Base-by-base conservation (phyloP, 30 jellyfish, hydroid and myxozoan genomes). In the Phacellophora camtschatica region DNA sequence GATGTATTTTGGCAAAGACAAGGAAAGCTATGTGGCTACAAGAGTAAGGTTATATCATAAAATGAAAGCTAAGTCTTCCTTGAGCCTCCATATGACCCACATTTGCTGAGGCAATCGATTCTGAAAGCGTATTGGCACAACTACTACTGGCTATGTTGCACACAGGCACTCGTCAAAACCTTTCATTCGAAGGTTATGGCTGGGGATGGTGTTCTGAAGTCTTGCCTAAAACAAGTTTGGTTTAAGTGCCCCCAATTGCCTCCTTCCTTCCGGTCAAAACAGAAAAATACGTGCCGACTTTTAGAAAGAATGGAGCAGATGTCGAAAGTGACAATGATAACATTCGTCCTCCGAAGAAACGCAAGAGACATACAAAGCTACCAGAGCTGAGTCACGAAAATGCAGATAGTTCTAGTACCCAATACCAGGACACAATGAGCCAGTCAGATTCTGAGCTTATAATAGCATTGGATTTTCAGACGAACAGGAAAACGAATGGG, bases 401-500 rank as follows among this genome's bases (percentile, higher is more conserved):
- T 33, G 82, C 37, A 5, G 42, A 46, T 68, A 37, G 67, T 68
- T 25, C 39, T 22, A 68, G 42, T 37, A 68, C 68, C 32, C 49
- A 68, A 68, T 67, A 68, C 68, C 37, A 68, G 66, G 82, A 68
- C 33, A 68, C 66, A 68, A 19, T 68, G 15, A 68, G 15, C 46
- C 34, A 68, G 42, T 68, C 82, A 39, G 82, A 68, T 45, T 68
- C 66, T 3, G 82, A 68, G 28, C 71, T 68, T n/a, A n/a, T 19
- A 68, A 42, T 42, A 68, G 67, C 34, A 68, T 35, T 68, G 82
- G 18, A 25, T 19, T 68, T 68, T 42, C 32, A 16, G 82, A 68
- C 35, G 82, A 46, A 39, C 67, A 68, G 71, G 71, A 68, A 41
- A 68, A 68, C 82, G 82, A 68, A 68, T 68, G 66, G 67, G 67